Percentiles rank a stretch among this genome's conserved stretches.
These are phyloP conservation scores for Ibycter americanus DNA, from an alignment of 2,797 vertebrate genomes.

Conservation along the genomic window DNA sequence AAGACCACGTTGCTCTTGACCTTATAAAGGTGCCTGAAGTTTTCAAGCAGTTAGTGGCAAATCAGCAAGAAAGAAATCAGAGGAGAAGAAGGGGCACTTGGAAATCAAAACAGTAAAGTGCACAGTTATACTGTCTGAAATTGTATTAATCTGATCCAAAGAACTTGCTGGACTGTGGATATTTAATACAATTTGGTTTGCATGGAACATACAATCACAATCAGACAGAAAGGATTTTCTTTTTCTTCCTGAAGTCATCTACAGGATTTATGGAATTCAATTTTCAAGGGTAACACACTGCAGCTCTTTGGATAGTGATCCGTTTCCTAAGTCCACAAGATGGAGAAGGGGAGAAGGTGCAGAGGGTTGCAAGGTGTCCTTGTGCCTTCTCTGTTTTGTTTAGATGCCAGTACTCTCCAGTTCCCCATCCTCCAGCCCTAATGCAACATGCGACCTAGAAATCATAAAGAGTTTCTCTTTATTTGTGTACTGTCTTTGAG, in stretches of 20 bases:
- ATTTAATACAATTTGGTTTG: slow-evolving; percentile 79
- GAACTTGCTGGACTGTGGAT: slow-evolving; percentile 68
- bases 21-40: slow-evolving; percentile 48
- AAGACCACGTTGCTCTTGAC: slow-evolving; percentile 45
- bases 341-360: slow-evolving; percentile 1
- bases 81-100: slow-evolving; percentile 45
- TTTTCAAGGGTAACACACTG: slow-evolving; percentile 71
- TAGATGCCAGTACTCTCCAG: slow-evolving; percentile 75
- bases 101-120: slow-evolving; percentile 75
- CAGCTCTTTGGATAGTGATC: slow-evolving; percentile 81
- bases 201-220: slow-evolving; percentile 77
- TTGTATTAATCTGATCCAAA: slow-evolving; percentile 72
- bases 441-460: slow-evolving; percentile 75
- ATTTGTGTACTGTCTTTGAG: slow-evolving; percentile 82
- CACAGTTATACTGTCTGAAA: slow-evolving; percentile 75
- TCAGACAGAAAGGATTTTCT: slow-evolving; percentile 66
- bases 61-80: slow-evolving; percentile 57
- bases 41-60: slow-evolving; percentile 67
- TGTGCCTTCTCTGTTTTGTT: background rate
- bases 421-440: slow-evolving; percentile 72
- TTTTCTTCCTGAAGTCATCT: slow-evolving; percentile 72
- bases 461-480: slow-evolving; percentile 86
- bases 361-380: slow-evolving; percentile 26
- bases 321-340: slow-evolving; percentile 56
- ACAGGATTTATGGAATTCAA: slow-evolving; percentile 57